phyloP scores from a whole-genome alignment of 2,888 invertebrate genomes.

The Melieria omissa region DNA sequence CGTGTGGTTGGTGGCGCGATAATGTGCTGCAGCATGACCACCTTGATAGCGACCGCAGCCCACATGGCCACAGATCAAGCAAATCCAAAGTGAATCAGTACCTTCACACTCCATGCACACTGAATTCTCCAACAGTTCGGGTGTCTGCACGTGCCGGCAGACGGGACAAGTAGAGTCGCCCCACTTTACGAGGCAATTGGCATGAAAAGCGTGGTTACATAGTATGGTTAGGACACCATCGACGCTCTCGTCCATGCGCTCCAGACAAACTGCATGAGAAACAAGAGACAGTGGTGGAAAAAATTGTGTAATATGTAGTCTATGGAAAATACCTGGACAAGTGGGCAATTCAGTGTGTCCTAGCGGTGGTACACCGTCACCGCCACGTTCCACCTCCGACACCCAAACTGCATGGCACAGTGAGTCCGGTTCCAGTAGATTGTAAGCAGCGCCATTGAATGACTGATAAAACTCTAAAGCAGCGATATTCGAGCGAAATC shows the following conservation, averaged over 20 bases:
- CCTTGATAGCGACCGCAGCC: slow-evolving; percentile 93
- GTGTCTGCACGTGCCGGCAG: slow-evolving; percentile 80
- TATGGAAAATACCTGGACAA: slow-evolving; percentile 82
- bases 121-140: slow-evolving; percentile 70
- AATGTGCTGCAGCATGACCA: slow-evolving; percentile 97
- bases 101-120: slow-evolving; percentile 72
- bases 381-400: slow-evolving; percentile 87
- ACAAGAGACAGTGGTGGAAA: neutral
- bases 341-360: slow-evolving; percentile 95
- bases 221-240: slow-evolving; percentile 97
- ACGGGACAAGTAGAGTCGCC: slow-evolving; percentile 97
- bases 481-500: slow-evolving; percentile 78
- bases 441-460: slow-evolving; percentile 93
- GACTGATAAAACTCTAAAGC: slow-evolving; percentile 93
- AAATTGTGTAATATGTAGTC: neutral
- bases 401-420: slow-evolving; percentile 97
- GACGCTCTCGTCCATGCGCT: slow-evolving; percentile 98
- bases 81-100: slow-evolving; percentile 94
- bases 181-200: slow-evolving; percentile 95
- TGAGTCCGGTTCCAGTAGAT: slow-evolving; percentile 90
- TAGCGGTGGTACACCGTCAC: slow-evolving; percentile 77
- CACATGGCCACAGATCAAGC: slow-evolving; percentile 97
- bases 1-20: slow-evolving; percentile 94
- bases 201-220: slow-evolving; percentile 98
- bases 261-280: slow-evolving; percentile 67